Evolutionary conservation across 1,140 invertebrate species (phyloP), one percentile per base, ranked within the genome.

Genomic region (Reticulitermes speratus): DNA sequence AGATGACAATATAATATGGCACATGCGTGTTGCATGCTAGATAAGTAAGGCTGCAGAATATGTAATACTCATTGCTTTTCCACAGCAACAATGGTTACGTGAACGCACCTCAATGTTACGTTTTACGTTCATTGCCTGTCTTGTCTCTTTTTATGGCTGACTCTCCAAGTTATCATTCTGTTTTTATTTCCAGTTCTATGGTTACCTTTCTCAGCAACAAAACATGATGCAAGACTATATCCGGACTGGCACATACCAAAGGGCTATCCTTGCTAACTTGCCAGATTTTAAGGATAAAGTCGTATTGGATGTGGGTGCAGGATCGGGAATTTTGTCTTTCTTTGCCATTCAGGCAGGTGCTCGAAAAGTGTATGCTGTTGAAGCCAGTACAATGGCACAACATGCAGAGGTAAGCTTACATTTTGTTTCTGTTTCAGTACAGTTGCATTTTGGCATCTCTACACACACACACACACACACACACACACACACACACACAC

Each of bases 221-320:
- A 99, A 99, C 90, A 99, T 99, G 99, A 98, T 99, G 96, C 97
- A 98, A 93, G 99, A 99, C 91, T 99, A 99, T 90, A 97, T 99
- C 83, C 93, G 99, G 88, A 99, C 99, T 44, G 98, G 97, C 89
- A 99, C 99, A 84, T 99, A 99, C 92, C 98, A 99, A 91, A 94
- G 97, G 89, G 98, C 99, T 83, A 99, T 99, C 91, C 92, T 99
- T 30, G 95, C 96, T 82, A 99, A 99, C 92, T 92, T 96, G 45
- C 94, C 95, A 86, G 99, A 99, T 91, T 99, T 99, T 90, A 94
- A 95, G 89, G 94, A 97, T 89, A 97, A 97, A 92, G 94, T 99
- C 84, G 96, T 99, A 2, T 91, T 99, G 86, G 99, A 99, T 92
- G 99, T 99, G 75, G 98, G 98, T 48, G 97, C 98, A 32, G 98